Conservation (phyloP, 2,888 invertebrate genomes). For the Synanthedon vespiformis region DNA sequence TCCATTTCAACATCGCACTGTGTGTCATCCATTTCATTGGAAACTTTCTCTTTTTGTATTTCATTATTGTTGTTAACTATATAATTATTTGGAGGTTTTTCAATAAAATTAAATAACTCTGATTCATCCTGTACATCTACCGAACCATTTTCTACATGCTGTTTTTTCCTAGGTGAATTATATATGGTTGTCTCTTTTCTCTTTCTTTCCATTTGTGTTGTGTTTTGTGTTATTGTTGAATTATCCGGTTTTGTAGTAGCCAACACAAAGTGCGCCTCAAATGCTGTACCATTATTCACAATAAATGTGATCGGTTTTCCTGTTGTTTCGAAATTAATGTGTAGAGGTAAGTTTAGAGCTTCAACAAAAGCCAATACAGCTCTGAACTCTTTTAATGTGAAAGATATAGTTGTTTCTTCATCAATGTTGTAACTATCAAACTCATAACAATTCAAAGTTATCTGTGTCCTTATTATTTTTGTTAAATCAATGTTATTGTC, state of each 20-base stretch:
- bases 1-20: slow-evolving; percentile 23
- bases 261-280: slow-evolving; percentile 84
- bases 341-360: slow-evolving; percentile 74
- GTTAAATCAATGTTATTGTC: slow-evolving; percentile 74
- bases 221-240: slow-evolving; percentile 48
- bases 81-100: slow-evolving; percentile 40
- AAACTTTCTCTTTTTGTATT: slow-evolving; percentile 3
- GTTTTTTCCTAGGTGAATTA: slow-evolving; percentile 41
- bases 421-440: slow-evolving; percentile 77
- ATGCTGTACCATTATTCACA: slow-evolving; percentile 77
- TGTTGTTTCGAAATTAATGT: slow-evolving; percentile 79
- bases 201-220: slow-evolving; percentile 34
- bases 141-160: slow-evolving; percentile 36
- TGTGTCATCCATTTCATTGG: slow-evolving; percentile 12
- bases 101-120: slow-evolving; percentile 58
- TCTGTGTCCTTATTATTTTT: slow-evolving; percentile 82
- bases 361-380: slow-evolving; percentile 86
- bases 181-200: slow-evolving; percentile 27
- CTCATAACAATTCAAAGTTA: slow-evolving; percentile 78
- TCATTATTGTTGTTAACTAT: slow-evolving; percentile 9
- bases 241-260: slow-evolving; percentile 78
- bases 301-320: slow-evolving; percentile 84
- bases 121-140: slow-evolving; percentile 61
- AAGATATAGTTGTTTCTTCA: slow-evolving; percentile 80
- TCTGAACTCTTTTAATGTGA: slow-evolving; percentile 86